These are phyloP conservation scores for Plectropomus leopardus DNA, from an alignment of 2,113 vertebrate species.

Conservation along the genomic window DNA sequence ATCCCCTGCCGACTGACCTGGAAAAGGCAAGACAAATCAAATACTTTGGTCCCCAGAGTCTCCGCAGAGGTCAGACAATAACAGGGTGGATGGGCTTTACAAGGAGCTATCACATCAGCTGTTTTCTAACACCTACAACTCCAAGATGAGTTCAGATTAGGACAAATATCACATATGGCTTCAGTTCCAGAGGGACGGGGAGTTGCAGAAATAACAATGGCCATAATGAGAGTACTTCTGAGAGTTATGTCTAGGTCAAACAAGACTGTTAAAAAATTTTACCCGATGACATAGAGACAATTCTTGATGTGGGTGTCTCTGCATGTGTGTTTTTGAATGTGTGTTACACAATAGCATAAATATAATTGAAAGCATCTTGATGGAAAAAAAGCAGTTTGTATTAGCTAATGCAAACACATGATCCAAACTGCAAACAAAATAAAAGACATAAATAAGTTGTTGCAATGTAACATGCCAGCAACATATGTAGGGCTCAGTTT, in stretches of 20 bases:
- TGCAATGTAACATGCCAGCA: not conserved
- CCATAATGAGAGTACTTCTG: not conserved
- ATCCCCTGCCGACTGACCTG: conserved; percentile 60
- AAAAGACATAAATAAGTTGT: not conserved
- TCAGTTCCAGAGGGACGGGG: conserved; percentile 3
- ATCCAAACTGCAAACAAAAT: not conserved
- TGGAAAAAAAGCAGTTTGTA: not conserved
- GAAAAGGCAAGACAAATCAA: conserved; percentile 61
- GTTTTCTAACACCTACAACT: conserved; percentile 28
- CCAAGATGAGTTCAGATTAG: conserved; percentile 7
- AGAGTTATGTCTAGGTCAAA: conserved; percentile 16
- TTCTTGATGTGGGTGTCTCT: not conserved
- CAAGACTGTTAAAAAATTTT: conserved; percentile 4
- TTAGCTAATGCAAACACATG: not conserved
- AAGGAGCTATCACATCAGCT: conserved; percentile 20
- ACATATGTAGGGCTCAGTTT: not conserved
- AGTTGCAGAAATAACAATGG: conserved; percentile 3
- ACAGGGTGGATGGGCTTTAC: conserved; percentile 21
- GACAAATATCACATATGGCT: conserved; percentile 10
- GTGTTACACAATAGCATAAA: not conserved
- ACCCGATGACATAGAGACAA: not conserved
- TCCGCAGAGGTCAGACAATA: conserved; percentile 37
- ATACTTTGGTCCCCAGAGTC: conserved; percentile 33
- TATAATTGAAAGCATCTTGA: not conserved
- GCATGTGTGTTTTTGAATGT: not conserved